Base-by-base conservation (phyloP, 2,888 invertebrate genomes). In the Dryadula phaetusa region DNA sequence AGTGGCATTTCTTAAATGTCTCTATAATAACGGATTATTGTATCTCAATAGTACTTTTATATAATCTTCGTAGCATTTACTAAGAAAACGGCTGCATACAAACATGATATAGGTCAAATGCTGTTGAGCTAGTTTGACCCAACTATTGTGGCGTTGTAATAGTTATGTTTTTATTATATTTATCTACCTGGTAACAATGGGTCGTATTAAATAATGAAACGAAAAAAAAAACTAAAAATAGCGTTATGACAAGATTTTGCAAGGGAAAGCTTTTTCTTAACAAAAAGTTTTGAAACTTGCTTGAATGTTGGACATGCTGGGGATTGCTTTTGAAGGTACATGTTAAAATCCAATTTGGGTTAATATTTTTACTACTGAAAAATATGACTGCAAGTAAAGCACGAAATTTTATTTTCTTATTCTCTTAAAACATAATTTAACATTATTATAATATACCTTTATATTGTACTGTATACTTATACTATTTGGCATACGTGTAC, bases 31-130 rank as follows among this genome's bases (percentile, higher is more conserved):
- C 25, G 4, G 56, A 14, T 40, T 22, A 25, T 22, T 10, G 22
- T 44, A 18, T 32, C 16, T 32, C 8, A 14, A 28, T 32, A 44
- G 14, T 62, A 62, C 37, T 52, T 37, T 62, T 40, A 25, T 49
- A 49, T 34, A 62, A 34, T 37, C 40, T 52, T 46, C 12, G 34
- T 64, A 64, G 46, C 56, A 58, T 49, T 63, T 63, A 58, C 49
- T 63, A 49, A 63, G 63, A 71, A 64, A 67, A 61, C 46, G 64
- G 56, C 53, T 62, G 47, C 71, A 64, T 66, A 68, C 64, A 53
- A 66, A 66, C 42, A 62, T 61, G 66, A 72, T 71, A 72, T 72
- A 71, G 72, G 72, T 72, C 72, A 72, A 72, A 64, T 67, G 71
- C 69, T 71, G 67, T 69, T 70, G 69, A 72, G 70, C 69, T 66